Evolutionary conservation across 2,888 invertebrate genomes (phyloP), one percentile per base, ranked within the genome.

Genomic region (Prosapia bicincta): DNA sequence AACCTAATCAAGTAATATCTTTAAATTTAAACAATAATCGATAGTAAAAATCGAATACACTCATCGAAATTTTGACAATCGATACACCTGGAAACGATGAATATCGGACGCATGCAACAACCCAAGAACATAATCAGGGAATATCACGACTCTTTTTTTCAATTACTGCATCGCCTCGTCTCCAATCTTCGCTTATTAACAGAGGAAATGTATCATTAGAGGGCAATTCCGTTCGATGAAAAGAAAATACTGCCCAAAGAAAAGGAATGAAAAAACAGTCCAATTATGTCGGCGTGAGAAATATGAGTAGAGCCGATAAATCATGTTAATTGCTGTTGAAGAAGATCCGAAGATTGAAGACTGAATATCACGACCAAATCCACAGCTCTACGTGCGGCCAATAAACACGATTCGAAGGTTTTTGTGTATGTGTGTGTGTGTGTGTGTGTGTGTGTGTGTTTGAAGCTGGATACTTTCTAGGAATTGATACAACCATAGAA

Each of bases 171-270:
- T n/a, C 54, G 20, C 20, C 54, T n/a, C n/a, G 20, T 20, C 54
- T 20, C 54, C 54, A 5, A n/a, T n/a, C n/a, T 20, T n/a, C 69
- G 74, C 74, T 74, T 74, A 74, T 74, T 74, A 74, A 69, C 69
- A 65, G 65, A 66, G 23, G 69, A 69, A 74, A 74, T 74, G 69
- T 74, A 74, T 74, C 74, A 74, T 74, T 74, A 74, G 54, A 20
- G 7, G n/a, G 54, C 28, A 72, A 72, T 54, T 25, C 28, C 28
- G 28, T 66, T 32, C 66, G 66, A 67, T 72, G 30, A 72, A 72
- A 72, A 30, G 66, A 72, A 66, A 28, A 67, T 25, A 69, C 69
- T 69, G 26, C 69, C 69, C 30, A 26, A 26, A 26, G 30, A 54
- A 54, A 54, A 20, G 54, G 13, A 23, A 30, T 3, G 10, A 30